A percentile compares a stretch with the other conserved stretches of the same genome.
phyloP scores from a whole-genome alignment of 2,113 vertebrate genomes.

The Trichechus manatus region DNA sequence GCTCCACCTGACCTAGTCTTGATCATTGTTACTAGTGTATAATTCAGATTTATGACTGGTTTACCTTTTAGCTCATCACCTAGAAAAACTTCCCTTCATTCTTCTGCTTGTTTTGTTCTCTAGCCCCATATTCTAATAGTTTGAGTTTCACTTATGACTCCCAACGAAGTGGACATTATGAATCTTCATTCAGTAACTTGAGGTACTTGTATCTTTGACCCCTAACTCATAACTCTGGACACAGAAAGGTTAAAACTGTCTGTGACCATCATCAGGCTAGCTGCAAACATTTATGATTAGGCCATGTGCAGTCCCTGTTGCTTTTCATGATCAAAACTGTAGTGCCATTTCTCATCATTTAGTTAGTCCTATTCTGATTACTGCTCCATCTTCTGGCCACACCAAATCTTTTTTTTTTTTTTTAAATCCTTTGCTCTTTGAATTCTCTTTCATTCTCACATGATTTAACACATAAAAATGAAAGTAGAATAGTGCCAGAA shows the following conservation, averaged over 20 bases:
- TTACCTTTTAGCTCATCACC: background rate
- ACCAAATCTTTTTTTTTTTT: background rate
- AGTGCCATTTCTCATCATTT: background rate
- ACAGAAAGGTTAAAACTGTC: background rate
- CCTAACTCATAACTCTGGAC: background rate
- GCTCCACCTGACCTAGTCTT: too few species aligned
- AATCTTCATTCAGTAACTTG: background rate
- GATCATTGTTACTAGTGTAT: background rate
- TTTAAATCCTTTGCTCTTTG: background rate
- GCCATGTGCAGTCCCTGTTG: background rate
- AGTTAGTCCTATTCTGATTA: background rate
- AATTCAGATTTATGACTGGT: background rate
- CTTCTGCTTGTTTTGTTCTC: background rate
- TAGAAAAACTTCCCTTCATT: background rate
- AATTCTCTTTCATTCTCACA: background rate
- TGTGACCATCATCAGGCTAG: background rate
- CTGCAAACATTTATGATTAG: background rate
- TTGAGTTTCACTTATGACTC: background rate
- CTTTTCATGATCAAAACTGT: background rate
- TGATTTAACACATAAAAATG: background rate
- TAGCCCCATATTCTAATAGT: background rate
- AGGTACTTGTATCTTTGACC: background rate
- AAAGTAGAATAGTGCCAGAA: background rate
- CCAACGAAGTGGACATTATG: background rate
- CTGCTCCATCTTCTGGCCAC: background rate